Base-by-base conservation (phyloP, 2,888 invertebrate genomes). In the Phengaris alcon region DNA sequence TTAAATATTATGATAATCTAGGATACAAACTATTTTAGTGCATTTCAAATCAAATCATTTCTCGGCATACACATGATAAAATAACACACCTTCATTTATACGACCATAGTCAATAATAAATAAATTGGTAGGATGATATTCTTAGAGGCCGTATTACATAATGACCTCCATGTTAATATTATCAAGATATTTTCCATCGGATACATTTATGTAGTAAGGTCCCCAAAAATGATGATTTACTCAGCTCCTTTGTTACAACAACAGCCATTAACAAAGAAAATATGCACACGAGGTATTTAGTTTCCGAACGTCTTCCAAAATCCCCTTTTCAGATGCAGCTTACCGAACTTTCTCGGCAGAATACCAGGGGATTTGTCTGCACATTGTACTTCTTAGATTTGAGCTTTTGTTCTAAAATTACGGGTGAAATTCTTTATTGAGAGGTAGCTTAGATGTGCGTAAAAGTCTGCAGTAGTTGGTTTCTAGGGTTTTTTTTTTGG, bases 351-450 rank as follows among this genome's bases (percentile, higher is more conserved):
- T 64, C 64, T 64, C 35, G 35, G 59, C 59, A 6, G 35, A 64
- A 64, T 64, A 64, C 35, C 64, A 9, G 64, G 48, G 69, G 69
- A 69, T 69, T 69, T 69, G 69, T 69, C 69, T 69, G 46, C 69
- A 48, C 69, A n/a, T n/a, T 48, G 69, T 69, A 48, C 46, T 69
- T 48, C 69, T 69, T 69, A 48, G 15, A 48, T 48, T 15, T 69
- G 46, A 48, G 46, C 69, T 13, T 69, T 69, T 69, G 69, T 69
- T 69, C 48, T 6, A n/a, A 64, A 64, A 64, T 35, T 64, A 59
- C 5, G 22, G 59, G 59, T 22, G 22, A 59, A 59, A 22, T 15
- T 22, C 15, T 10, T 22, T 59, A 22, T 59, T 10, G 10, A 59
- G 22, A 59, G 4, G 48, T 48, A 3, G 59, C 59, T 59, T 22